Percentiles rank a stretch among this genome's conserved stretches.
phyloP scores from a whole-genome alignment of 1,140 invertebrate species.

The Metopolophium dirhodum region DNA sequence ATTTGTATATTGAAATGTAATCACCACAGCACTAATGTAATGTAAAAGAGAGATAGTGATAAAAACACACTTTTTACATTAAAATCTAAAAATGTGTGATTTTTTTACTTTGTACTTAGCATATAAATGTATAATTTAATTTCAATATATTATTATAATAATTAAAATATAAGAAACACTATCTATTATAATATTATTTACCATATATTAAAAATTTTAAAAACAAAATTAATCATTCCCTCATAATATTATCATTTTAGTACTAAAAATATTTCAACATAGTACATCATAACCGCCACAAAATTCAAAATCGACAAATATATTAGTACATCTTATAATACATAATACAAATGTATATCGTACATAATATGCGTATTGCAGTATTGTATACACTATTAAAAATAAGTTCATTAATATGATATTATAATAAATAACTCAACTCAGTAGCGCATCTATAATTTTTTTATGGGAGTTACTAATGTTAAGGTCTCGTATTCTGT shows the following conservation, averaged over 20 bases:
- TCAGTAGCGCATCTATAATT: not conserved
- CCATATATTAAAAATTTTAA: not conserved
- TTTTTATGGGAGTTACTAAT: too few species aligned
- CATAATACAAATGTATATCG: not conserved
- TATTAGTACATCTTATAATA: not conserved
- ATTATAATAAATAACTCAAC: not conserved
- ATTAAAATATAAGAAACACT: not conserved
- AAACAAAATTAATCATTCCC: not conserved
- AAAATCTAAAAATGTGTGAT: conserved; percentile 46
- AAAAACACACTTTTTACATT: conserved; percentile 53
- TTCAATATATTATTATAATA: conserved; percentile 29
- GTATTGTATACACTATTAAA: not conserved
- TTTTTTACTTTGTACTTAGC: conserved; percentile 36
- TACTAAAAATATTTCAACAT: not conserved
- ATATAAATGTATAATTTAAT: not conserved
- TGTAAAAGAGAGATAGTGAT: not conserved
- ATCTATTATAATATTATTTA: not conserved
- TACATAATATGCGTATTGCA: not conserved
- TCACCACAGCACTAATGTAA: not conserved
- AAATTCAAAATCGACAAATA: not conserved
- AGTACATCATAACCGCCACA: not conserved
- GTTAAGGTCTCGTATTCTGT: too few species aligned
- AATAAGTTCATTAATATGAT: not conserved
- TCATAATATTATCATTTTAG: not conserved
- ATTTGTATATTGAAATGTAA: not conserved